Conservation (phyloP, 2,888 invertebrate species). For the Chalcis sispes region DNA sequence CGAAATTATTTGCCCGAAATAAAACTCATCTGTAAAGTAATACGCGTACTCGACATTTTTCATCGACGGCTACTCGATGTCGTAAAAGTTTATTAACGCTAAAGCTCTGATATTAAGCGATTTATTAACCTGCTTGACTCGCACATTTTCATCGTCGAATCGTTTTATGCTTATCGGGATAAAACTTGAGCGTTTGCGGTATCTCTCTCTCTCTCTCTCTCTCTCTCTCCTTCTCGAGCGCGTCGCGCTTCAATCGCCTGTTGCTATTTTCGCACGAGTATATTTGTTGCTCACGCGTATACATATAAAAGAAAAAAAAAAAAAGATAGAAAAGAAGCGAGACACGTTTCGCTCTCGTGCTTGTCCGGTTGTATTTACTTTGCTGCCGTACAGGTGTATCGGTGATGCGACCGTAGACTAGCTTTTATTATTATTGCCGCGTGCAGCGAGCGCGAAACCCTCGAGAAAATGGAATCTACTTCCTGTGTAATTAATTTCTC, state of each 20-base stretch:
- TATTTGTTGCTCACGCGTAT: neutral
- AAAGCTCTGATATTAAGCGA: conserved; percentile 10
- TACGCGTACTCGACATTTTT: conserved; percentile 9
- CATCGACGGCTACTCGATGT: neutral
- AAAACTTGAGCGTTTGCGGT: too few relatives aligned
- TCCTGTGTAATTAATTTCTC: conserved; percentile 11
- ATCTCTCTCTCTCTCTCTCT: too few relatives aligned
- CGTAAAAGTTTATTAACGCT: conserved; percentile 30
- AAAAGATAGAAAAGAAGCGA: neutral
- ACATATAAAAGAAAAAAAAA: conserved; percentile 1
- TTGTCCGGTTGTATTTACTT: too few relatives aligned
- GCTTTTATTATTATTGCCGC: conserved; percentile 31
- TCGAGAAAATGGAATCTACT: conserved; percentile 25
- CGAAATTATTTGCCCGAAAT: conserved; percentile 15
- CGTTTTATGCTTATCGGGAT: conserved; percentile 21
- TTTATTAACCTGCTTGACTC: conserved; percentile 18
- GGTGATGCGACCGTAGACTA: neutral
- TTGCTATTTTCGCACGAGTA: neutral
- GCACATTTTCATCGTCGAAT: conserved; percentile 16
- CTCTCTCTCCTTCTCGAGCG: too few relatives aligned
- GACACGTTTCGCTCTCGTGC: too few relatives aligned
- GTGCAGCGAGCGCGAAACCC: neutral
- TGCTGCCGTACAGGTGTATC: neutral
- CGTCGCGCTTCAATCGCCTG: neutral
- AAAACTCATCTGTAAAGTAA: neutral